Conservation (phyloP, 2,797 vertebrate genomes). For the Enteromius radiatus region DNA sequence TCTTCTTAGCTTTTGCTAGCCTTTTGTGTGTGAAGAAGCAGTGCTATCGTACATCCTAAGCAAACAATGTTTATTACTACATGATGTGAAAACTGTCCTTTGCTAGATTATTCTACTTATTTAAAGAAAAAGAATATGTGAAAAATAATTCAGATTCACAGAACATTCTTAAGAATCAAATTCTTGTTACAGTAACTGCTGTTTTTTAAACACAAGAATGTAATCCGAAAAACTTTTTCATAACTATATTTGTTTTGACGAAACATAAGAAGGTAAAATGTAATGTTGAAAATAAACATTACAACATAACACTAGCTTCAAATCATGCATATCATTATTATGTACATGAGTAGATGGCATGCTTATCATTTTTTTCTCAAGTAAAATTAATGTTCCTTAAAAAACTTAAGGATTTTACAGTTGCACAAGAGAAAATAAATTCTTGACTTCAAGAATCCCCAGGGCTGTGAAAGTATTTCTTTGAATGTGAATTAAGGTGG, state of each 20-base stretch:
- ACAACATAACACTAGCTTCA: background rate
- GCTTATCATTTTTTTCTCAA: background rate
- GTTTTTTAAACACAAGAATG: background rate
- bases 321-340: background rate
- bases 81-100: conserved; percentile 59
- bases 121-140: background rate
- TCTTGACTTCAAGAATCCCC: too few species aligned
- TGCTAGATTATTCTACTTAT: background rate
- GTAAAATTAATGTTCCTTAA: background rate
- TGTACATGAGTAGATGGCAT: background rate
- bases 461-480: too few species aligned
- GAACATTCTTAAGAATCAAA: background rate
- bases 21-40: conserved; percentile 60
- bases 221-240: background rate
- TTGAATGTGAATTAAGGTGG: background rate
- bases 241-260: background rate
- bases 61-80: conserved; percentile 59
- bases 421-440: background rate
- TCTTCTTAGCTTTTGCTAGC: conserved; percentile 54
- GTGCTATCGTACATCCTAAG: background rate
- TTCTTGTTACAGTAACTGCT: background rate
- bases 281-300: too few species aligned
- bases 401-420: background rate
- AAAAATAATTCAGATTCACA: background rate
- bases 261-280: background rate